Percentiles rank a stretch among this genome's conserved stretches.
phyloP scores from a whole-genome alignment of 2,113 vertebrate species.

The Sprattus sprattus region DNA sequence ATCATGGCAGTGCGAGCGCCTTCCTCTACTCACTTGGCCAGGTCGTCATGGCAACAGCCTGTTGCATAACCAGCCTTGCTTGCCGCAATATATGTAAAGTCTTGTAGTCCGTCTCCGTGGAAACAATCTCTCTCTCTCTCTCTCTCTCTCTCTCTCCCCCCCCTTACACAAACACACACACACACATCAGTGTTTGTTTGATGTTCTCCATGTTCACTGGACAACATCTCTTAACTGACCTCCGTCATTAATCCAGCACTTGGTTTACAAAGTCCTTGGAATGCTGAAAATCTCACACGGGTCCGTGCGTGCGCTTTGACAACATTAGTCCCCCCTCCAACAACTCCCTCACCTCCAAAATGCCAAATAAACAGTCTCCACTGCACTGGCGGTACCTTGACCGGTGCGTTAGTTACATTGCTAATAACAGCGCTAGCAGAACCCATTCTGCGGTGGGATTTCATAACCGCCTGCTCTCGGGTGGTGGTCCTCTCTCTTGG shows the following conservation, averaged over 20 bases:
- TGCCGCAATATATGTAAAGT: constrained; percentile 58
- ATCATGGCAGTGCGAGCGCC: constrained; percentile 6
- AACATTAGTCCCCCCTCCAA: not conserved
- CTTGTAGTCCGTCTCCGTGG: constrained; percentile 68
- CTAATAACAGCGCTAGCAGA: not conserved
- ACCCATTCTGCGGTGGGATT: not conserved
- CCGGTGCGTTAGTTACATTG: not conserved
- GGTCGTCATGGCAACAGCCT: constrained; percentile 64
- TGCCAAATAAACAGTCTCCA: not conserved
- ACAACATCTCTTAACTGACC: not conserved
- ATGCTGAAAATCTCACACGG: not conserved
- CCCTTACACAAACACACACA: not conserved
- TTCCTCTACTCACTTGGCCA: constrained; percentile 36
- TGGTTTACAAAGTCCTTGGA: not conserved
- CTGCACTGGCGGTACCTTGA: not conserved
- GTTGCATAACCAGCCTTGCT: constrained; percentile 67
- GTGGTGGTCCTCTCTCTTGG: not conserved
- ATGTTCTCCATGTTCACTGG: not conserved
- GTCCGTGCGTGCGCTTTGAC: not conserved
- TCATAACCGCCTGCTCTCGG: not conserved
- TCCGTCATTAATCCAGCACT: not conserved
- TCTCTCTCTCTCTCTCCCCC: not conserved
- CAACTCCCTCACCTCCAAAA: no score
- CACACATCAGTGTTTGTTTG: constrained; percentile 5
- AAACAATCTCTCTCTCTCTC: constrained; percentile 52